Percentiles rank a stretch among this genome's conserved stretches.
phyloP scores from a whole-genome alignment of 2,797 vertebrate genomes.

The Centropyge bicolor region DNA sequence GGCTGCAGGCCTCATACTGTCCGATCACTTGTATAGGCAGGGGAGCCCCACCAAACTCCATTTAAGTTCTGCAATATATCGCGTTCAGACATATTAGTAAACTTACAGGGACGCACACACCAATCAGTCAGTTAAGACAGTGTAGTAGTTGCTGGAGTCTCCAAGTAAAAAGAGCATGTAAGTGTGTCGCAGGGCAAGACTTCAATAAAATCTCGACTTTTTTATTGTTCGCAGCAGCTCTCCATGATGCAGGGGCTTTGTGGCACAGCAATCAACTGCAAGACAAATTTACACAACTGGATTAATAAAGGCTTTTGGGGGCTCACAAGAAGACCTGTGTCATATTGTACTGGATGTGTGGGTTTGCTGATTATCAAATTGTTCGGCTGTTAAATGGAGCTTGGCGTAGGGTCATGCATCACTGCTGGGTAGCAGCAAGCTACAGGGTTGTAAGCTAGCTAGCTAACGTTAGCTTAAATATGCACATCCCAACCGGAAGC shows the following conservation, averaged over 20 bases:
- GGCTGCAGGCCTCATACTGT: constrained; percentile 28
- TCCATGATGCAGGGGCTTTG: constrained; percentile 16
- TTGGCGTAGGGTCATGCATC: constrained; percentile 27
- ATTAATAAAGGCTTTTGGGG: background rate
- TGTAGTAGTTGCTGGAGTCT: too few species aligned
- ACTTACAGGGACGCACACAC: background rate
- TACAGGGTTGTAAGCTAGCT: constrained; percentile 46
- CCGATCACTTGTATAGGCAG: background rate
- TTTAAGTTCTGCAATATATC: background rate
- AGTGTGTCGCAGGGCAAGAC: background rate
- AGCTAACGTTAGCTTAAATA: constrained; percentile 64
- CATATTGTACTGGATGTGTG: fast-evolving
- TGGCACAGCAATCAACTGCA: background rate
- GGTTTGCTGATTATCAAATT: background rate
- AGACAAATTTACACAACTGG: background rate
- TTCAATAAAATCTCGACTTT: constrained; percentile 25
- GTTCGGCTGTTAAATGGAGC: background rate
- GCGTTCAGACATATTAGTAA: background rate
- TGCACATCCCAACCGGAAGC: constrained; percentile 46
- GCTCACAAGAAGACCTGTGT: fast-evolving
- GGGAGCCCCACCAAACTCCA: constrained; percentile 22
- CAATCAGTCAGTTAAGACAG: background rate
- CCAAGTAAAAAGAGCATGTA: background rate
- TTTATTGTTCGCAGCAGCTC: constrained; percentile 48
- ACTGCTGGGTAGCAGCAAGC: constrained; percentile 39